phyloP scores from a whole-genome alignment of 2,888 invertebrate species.

The Agrotis ipsilon region DNA sequence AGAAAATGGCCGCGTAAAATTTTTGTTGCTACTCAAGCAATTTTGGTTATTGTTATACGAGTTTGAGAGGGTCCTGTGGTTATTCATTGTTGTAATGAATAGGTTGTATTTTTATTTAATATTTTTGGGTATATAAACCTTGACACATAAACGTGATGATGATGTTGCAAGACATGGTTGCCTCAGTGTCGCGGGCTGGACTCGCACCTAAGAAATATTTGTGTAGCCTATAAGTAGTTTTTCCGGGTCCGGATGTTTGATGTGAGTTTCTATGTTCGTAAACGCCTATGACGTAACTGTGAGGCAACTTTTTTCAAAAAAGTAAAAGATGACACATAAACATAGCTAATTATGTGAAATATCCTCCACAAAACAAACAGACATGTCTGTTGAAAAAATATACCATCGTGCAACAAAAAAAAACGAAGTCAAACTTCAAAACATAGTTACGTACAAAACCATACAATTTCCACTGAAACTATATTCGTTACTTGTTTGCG shows the following conservation, averaged over 20 bases:
- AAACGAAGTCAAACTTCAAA: conserved; percentile 7
- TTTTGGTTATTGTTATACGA: conserved; percentile 61
- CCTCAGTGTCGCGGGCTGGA: too few species aligned
- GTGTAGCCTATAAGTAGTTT: too few species aligned
- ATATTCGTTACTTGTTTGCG: conserved; percentile 68
- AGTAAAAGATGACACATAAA: too few species aligned
- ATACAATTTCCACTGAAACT: conserved; percentile 60
- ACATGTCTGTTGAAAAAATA: conserved; percentile 6
- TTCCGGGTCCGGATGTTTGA: too few species aligned
- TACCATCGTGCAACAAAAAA: neutral
- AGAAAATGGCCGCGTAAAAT: conserved; percentile 55
- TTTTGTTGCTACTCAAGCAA: conserved; percentile 59
- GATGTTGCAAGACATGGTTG: too few species aligned
- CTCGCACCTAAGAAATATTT: too few species aligned
- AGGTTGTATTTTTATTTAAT: neutral
- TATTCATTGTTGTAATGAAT: conserved; percentile 41
- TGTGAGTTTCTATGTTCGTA: too few species aligned
- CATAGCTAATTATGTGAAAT: neutral
- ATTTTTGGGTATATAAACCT: conserved; percentile 4
- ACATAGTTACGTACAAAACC: conserved; percentile 30
- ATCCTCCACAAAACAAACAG: neutral
- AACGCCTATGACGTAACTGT: too few species aligned
- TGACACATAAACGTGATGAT: too few species aligned
- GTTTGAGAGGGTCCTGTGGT: conserved; percentile 38
- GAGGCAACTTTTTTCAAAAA: too few species aligned